These are phyloP conservation scores for Strigops habroptila DNA, from an alignment of 2,113 vertebrate genomes.

Conservation along the genomic window DNA sequence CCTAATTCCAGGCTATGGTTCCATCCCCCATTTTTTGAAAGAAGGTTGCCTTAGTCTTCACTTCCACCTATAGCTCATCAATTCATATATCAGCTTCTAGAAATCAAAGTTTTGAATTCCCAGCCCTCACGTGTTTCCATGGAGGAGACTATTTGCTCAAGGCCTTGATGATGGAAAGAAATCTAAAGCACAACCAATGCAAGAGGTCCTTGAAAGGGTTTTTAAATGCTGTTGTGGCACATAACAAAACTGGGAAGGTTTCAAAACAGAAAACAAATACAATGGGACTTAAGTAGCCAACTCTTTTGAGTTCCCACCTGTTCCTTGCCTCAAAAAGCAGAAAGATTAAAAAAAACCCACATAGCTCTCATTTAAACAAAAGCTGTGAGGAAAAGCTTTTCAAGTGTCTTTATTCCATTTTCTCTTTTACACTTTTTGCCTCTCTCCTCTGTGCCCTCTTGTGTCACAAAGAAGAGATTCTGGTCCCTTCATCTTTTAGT, in stretches of 20 bases:
- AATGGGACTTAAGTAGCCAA: not conserved
- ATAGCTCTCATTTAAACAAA: conserved; percentile 2
- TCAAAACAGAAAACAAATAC: conserved; percentile 14
- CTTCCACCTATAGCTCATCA: not conserved
- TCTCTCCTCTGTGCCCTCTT: not conserved
- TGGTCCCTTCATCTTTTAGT: conserved; percentile 3
- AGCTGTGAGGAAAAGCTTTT: not conserved
- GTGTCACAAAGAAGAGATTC: not conserved
- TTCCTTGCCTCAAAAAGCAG: not conserved
- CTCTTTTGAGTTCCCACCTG: not conserved
- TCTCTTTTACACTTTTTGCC: not conserved
- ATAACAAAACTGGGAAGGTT: not conserved
- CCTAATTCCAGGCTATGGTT: not conserved
- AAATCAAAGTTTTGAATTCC: conserved; percentile 30
- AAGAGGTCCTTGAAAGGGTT: not conserved
- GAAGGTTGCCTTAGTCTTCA: not conserved
- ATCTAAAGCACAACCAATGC: not conserved
- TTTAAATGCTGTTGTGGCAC: not conserved
- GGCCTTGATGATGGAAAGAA: not conserved
- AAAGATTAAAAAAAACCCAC: not conserved
- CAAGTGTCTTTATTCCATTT: not conserved
- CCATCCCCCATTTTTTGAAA: not conserved
- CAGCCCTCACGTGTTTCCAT: not conserved
- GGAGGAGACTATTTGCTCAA: not conserved
- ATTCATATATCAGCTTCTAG: not conserved